Evolutionary conservation across 2,888 invertebrate species (phyloP), one percentile per base, ranked within the genome.

Genomic region (Panorpa germanica): DNA sequence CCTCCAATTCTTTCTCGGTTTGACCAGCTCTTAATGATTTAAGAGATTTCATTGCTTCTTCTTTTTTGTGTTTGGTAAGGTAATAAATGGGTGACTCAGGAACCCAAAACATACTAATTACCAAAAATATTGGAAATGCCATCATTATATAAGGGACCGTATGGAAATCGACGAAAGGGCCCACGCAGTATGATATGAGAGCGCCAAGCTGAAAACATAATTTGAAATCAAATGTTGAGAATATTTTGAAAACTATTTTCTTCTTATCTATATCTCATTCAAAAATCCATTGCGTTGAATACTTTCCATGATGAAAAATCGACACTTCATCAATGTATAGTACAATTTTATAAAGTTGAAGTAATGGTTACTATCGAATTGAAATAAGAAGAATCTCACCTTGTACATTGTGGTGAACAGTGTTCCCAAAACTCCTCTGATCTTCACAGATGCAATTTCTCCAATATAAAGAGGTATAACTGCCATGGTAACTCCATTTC

Each of bases 41-140:
- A 34, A 76, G 55, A 10, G 70, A 58, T 35, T 57, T 47, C 38
- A 62, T 56, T 4, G 71, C 70, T 41, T 63, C 61, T 35, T 58
- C 54, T 34, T 55, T 59, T 37, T 60, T 55, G 39, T 59, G 60
- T 37, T 58, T 60, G 43, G 59, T 58, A 36, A 63, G 48, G 40
- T 62, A 57, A 45, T 58, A 65, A 40, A 67, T 60, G 10, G 73
- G 72, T 37, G 69, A 67, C 53, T 77, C 76, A 9, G 75, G 75
- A 47, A 74, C 58, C 44, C 63, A 63, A 20, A 63, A 47, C 46
- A 71, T 64, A 11, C 59, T 49, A 12, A 65, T 31, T 16, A 69
- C 48, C 41, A 67, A 64, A 20, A 63, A 39, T 21, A 68, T 47
- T 8, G 70, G 65, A 32, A 70, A 52, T 37, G 61, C 46, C 39